These are phyloP conservation scores for Dipodomys merriami DNA, from an alignment of 2,113 vertebrate species.

Conservation along the genomic window DNA sequence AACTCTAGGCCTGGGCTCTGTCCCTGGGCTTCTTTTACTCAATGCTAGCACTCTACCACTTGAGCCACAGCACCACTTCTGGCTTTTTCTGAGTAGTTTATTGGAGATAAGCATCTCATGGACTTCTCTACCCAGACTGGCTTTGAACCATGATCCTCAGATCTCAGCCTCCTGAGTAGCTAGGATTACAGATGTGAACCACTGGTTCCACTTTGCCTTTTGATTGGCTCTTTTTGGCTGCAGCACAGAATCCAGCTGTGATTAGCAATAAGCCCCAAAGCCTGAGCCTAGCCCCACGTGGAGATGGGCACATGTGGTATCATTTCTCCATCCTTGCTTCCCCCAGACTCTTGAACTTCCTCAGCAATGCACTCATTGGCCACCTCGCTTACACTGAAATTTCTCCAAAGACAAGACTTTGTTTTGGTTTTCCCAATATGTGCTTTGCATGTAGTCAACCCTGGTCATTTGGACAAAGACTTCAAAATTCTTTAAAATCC, in stretches of 20 bases:
- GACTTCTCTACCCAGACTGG: no score
- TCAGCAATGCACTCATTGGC: rapidly evolving
- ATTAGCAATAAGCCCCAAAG: not conserved
- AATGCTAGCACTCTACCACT: no score
- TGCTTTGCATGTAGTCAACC: not conserved
- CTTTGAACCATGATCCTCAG: no score
- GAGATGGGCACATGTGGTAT: not conserved
- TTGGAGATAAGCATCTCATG: no score
- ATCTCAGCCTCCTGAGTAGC: no score
- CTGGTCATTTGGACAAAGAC: not conserved
- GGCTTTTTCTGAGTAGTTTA: no score
- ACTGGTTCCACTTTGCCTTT: not conserved
- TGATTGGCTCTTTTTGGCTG: not conserved
- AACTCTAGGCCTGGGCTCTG: no score
- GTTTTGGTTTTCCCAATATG: not conserved
- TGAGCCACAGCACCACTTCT: no score
- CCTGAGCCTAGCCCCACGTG: rapidly evolving
- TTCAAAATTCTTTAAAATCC: not conserved
- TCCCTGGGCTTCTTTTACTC: no score
- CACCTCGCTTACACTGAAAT: not conserved
- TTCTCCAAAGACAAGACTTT: not conserved
- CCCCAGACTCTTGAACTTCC: not conserved
- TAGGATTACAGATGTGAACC: no score
- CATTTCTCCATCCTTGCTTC: not conserved
- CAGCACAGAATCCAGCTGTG: not conserved